phyloP scores from a whole-genome alignment of 2,888 invertebrate species.

The Cryptosula pallasiana region DNA sequence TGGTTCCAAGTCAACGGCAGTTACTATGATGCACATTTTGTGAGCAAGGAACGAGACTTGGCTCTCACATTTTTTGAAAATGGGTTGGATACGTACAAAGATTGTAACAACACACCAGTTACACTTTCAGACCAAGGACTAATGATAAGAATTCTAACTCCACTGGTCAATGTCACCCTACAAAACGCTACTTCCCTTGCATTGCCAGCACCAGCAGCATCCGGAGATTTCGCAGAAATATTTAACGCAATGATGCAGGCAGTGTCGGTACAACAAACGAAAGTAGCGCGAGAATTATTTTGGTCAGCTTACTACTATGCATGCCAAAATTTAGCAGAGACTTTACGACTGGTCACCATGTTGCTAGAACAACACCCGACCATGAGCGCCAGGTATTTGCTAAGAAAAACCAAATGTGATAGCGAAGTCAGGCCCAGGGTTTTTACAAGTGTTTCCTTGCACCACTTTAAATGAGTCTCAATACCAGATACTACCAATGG shows the following conservation, averaged over 20 bases:
- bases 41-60: not conserved
- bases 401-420: not conserved
- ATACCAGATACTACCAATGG: not conserved
- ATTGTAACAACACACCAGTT: not conserved
- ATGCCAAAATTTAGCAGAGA: too few species aligned
- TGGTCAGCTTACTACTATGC: too few species aligned
- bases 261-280: not conserved
- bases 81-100: not conserved
- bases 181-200: not conserved
- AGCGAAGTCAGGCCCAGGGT: not conserved
- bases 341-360: not conserved
- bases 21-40: not conserved
- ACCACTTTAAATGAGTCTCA: not conserved
- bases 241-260: not conserved
- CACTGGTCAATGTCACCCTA: not conserved
- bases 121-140: not conserved
- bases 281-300: not conserved
- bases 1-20: not conserved
- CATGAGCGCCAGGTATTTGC: not conserved
- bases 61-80: not conserved
- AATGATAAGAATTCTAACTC: not conserved
- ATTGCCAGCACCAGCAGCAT: not conserved
- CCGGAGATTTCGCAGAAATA: not conserved
- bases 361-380: too few species aligned
- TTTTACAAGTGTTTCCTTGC: not conserved